Percentiles rank a stretch among this genome's conserved stretches.
phyloP scores from a whole-genome alignment of 1,140 invertebrate species.

The Dreissena polymorpha region DNA sequence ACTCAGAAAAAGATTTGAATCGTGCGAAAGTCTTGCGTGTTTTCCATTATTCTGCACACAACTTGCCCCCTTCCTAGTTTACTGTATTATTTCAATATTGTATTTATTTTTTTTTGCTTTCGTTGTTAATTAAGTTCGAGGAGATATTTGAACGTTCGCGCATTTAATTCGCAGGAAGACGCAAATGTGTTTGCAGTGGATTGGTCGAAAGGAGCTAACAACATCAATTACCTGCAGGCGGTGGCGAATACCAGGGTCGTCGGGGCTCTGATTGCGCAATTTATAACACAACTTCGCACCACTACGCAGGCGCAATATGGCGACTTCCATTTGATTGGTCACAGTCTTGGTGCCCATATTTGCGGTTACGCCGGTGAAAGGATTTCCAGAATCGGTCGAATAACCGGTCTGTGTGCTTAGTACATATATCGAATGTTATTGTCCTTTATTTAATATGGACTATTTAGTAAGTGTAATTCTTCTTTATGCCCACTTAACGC shows the following conservation, averaged over 20 bases:
- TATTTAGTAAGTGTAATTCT: too few relatives aligned
- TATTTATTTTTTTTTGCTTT: neutral
- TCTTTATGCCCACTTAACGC: too few relatives aligned
- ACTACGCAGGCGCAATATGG: constrained; percentile 14
- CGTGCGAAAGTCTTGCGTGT: neutral
- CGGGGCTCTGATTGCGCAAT: constrained; percentile 92
- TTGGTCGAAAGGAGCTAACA: constrained; percentile 93
- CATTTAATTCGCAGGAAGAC: constrained; percentile 88
- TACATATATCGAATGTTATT: too few relatives aligned
- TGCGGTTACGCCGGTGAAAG: constrained; percentile 74
- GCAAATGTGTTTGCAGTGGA: constrained; percentile 95
- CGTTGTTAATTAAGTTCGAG: constrained; percentile 8
- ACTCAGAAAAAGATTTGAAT: neutral
- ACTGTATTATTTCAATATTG: neutral
- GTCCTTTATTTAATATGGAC: too few relatives aligned
- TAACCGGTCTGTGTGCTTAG: constrained; percentile 81
- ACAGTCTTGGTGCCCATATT: constrained; percentile 77
- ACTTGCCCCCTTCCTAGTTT: neutral
- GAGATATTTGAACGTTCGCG: constrained; percentile 93
- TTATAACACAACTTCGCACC: constrained; percentile 80
- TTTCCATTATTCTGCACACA: neutral
- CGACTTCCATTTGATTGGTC: constrained; percentile 71
- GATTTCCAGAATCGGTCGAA: constrained; percentile 83
- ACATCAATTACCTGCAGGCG: constrained; percentile 92
- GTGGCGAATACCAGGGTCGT: constrained; percentile 95